A percentile compares a stretch with the other conserved stretches of the same genome.
Evolutionary conservation across 2,113 vertebrate species (phyloP).

Genomic region (Rhegmatorhina hoffmannsi): DNA sequence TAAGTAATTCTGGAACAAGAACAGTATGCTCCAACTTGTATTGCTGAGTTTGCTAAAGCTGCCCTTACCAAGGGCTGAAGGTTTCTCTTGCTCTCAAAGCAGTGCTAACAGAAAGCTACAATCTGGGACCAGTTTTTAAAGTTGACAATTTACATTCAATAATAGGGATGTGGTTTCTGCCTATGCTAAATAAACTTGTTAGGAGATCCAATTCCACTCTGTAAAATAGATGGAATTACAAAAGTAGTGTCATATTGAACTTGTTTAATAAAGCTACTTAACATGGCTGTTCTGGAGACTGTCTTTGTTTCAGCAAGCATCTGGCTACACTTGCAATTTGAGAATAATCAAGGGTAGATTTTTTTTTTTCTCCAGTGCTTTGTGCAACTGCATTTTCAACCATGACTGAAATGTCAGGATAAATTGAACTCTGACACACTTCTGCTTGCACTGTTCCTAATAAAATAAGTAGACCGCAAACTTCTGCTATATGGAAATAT

Average conservation of each 20-base stretch:
- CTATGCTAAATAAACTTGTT: not conserved
- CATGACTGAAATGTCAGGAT: not conserved
- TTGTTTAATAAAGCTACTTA: not conserved
- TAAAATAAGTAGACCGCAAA: not conserved
- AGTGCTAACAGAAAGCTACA: not conserved
- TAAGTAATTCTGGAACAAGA: not conserved
- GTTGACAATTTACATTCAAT: not conserved
- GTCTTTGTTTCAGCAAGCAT: not conserved
- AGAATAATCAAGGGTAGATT: not conserved
- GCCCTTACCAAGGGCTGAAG: not conserved
- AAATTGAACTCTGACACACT: not conserved
- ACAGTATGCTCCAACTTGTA: not conserved
- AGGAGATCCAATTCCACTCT: not conserved
- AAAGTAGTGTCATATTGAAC: not conserved
- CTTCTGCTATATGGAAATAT: not conserved
- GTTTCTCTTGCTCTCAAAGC: not conserved
- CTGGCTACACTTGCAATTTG: not conserved
- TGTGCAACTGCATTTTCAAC: not conserved
- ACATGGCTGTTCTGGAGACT: not conserved
- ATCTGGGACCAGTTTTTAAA: not conserved
- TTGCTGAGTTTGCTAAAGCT: not conserved
- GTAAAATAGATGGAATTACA: not conserved
- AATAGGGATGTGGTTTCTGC: not conserved
- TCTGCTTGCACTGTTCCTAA: not conserved
- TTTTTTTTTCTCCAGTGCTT: not conserved